Evolutionary conservation across 2,113 vertebrate species (phyloP).

Genomic region (Urocolius indicus): DNA sequence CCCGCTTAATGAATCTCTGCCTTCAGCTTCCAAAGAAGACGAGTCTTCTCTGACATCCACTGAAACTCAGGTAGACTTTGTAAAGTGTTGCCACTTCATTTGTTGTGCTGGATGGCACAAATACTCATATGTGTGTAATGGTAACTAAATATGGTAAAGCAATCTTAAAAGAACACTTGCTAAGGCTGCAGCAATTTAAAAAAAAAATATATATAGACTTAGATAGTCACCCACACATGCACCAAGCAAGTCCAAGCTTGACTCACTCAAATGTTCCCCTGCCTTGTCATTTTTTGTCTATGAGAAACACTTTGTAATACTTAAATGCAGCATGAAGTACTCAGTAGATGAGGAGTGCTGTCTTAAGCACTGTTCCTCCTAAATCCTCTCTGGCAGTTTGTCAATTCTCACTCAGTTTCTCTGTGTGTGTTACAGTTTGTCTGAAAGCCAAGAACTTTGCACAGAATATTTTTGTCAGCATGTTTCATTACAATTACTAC

Average conservation of each 20-base stretch:
- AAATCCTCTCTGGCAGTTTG: not conserved
- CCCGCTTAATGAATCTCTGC: conserved; percentile 79
- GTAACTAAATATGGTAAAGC: not conserved
- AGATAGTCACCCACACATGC: not conserved
- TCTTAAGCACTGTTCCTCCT: not conserved
- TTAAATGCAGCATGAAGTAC: not conserved
- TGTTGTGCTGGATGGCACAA: not conserved
- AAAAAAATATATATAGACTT: not conserved
- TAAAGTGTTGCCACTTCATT: not conserved
- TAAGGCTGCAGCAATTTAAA: not conserved
- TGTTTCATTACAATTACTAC: not conserved
- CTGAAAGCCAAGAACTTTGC: not conserved
- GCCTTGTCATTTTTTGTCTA: rapidly evolving
- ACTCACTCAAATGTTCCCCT: rapidly evolving
- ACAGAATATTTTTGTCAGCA: not conserved
- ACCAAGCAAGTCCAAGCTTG: not conserved
- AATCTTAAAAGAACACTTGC: not conserved
- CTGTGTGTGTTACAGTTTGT: not conserved
- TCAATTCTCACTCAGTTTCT: not conserved
- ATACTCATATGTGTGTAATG: not conserved
- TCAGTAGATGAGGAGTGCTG: not conserved
- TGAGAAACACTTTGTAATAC: not conserved
- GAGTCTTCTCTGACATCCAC: conserved; percentile 85
- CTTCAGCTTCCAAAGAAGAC: conserved; percentile 85
- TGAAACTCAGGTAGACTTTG: conserved; percentile 81